Evolutionary conservation across 2,113 vertebrate species (phyloP).

Genomic region (Heteronetta atricapilla): DNA sequence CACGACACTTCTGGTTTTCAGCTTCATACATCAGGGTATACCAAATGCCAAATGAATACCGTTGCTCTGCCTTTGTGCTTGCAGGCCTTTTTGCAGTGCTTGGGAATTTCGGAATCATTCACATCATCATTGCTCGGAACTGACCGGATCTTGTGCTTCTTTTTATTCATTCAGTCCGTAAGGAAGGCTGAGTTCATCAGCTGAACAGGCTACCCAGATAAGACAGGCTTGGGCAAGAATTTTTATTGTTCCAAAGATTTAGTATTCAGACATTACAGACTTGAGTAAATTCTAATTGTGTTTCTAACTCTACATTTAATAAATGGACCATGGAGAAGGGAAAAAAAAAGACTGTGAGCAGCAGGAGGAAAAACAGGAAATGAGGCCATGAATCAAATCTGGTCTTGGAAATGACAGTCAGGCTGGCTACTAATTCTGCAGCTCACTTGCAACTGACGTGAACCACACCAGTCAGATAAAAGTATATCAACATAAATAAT

Average conservation of each 20-base stretch:
- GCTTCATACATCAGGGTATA: neutral
- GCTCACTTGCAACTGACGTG: constrained; percentile 2
- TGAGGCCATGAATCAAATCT: constrained; percentile 68
- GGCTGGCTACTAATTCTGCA: constrained; percentile 24
- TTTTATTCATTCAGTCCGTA: neutral
- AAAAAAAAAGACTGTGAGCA: neutral
- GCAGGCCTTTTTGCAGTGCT: neutral
- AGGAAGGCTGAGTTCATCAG: neutral
- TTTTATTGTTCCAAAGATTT: constrained; percentile 36
- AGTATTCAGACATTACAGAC: constrained; percentile 23
- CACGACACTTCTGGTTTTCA: neutral
- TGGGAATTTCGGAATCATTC: neutral
- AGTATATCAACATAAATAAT: constrained; percentile 30
- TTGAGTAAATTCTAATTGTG: constrained; percentile 58
- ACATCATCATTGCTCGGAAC: neutral
- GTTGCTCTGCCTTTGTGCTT: neutral
- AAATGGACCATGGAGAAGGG: constrained; percentile 31
- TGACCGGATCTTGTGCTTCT: neutral
- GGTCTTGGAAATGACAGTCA: constrained; percentile 45
- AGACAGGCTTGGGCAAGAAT: neutral
- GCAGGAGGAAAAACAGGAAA: constrained; percentile 51
- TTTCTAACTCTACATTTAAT: constrained; percentile 56
- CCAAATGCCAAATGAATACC: neutral
- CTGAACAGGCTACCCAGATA: neutral
- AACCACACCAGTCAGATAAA: constrained; percentile 14